These are phyloP conservation scores for Ornithoptera priamus DNA, from an alignment of 2,888 invertebrate species.

Conservation along the genomic window DNA sequence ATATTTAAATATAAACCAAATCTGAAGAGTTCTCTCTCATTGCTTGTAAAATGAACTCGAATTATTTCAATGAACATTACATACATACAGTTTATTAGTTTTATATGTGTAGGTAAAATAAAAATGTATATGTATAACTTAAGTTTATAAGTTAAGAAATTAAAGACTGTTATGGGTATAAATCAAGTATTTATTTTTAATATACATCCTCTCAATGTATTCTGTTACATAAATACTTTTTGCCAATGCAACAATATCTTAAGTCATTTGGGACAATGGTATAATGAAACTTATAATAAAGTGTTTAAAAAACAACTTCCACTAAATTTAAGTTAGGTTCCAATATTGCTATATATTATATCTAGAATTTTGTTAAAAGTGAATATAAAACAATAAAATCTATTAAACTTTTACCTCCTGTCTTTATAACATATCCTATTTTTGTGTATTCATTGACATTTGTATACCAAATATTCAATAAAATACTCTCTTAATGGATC, in stretches of 20 bases:
- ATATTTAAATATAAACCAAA: not conserved
- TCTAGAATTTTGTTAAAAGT: not conserved
- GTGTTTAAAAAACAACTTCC: not conserved
- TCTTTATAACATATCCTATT: not conserved
- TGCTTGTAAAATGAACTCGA: conserved; percentile 8
- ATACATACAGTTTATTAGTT: conserved; percentile 34
- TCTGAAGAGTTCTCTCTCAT: not conserved
- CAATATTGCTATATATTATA: not conserved
- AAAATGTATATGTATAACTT: conserved; percentile 32
- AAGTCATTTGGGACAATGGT: not conserved
- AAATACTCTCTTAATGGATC: not conserved
- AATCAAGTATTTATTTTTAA: conserved; percentile 39
- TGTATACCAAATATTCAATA: not conserved
- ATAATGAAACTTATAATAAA: not conserved
- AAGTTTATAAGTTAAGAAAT: conserved; percentile 57
- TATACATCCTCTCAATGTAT: conserved; percentile 6
- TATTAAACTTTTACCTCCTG: not conserved
- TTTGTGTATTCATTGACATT: not conserved
- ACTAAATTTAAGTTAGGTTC: not conserved
- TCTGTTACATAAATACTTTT: not conserved
- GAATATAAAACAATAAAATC: not conserved
- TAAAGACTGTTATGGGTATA: conserved; percentile 76
- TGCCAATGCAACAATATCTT: not conserved
- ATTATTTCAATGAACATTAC: conserved; percentile 17
- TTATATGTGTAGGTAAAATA: conserved; percentile 41